phyloP scores from a whole-genome alignment of 2,888 invertebrate genomes.

The Xestia sexstrigata region DNA sequence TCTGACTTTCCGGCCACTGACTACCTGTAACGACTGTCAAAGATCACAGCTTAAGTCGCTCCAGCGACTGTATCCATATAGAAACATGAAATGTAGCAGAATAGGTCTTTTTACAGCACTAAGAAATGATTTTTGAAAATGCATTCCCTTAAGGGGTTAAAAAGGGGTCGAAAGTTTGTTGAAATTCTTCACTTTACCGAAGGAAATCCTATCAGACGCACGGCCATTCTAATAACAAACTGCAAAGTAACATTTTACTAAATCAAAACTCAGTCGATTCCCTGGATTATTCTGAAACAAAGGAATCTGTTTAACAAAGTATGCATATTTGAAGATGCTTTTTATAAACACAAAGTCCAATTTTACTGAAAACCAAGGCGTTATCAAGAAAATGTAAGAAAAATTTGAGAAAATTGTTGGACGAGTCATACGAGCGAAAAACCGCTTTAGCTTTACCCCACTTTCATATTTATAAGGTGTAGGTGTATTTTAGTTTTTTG shows the following conservation, averaged over 20 bases:
- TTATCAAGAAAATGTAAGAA: conserved; percentile 37
- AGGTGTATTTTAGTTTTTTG: conserved; percentile 1
- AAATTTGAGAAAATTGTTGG: conserved; percentile 42
- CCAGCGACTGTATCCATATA: neutral
- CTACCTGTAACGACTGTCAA: neutral
- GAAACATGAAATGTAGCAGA: neutral
- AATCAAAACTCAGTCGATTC: neutral
- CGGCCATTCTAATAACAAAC: neutral
- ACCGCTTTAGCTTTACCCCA: conserved; percentile 33
- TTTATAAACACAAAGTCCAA: conserved; percentile 33
- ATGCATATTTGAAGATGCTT: conserved; percentile 36
- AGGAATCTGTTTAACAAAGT: conserved; percentile 1
- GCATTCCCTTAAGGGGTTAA: neutral
- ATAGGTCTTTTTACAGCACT: neutral
- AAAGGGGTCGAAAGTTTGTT: neutral
- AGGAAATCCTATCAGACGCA: neutral
- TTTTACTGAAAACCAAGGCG: conserved; percentile 38
- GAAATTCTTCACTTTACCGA: neutral
- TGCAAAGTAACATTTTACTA: neutral
- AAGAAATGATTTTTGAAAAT: neutral
- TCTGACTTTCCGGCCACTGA: neutral
- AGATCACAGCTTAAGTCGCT: neutral
- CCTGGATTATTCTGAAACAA: conserved; percentile 11
- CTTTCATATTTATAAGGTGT: conserved; percentile 54
- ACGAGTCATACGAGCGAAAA: conserved; percentile 11